A percentile compares a stretch with the other conserved stretches of the same genome.
Conservation (phyloP, 2,888 invertebrate genomes). For the Leptinotarsa tumamoca region DNA sequence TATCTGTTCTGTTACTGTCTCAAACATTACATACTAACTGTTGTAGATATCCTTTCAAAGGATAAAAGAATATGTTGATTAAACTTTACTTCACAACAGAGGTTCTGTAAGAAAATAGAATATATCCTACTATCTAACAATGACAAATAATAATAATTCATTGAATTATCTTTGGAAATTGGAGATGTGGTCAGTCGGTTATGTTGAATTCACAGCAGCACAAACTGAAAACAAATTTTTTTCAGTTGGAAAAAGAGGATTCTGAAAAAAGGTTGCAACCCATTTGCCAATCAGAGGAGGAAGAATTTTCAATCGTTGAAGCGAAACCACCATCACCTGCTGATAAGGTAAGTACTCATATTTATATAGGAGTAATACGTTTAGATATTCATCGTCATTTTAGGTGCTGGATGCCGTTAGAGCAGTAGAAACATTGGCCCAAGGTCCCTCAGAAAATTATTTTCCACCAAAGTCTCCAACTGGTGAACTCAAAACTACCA, state of each 20-base stretch:
- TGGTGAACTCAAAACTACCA: conserved; percentile 81
- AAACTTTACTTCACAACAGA: too few species aligned
- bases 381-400: neutral
- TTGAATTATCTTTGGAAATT: too few species aligned
- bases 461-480: conserved; percentile 81
- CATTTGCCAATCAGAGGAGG: conserved; percentile 62
- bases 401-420: conserved; percentile 84
- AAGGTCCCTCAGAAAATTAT: conserved; percentile 69
- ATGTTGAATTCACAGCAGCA: conserved; percentile 70
- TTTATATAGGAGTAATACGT: too few species aligned
- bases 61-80: too few species aligned
- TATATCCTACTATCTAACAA: too few species aligned
- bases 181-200: neutral
- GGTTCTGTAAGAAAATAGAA: too few species aligned
- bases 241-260: conserved; percentile 82
- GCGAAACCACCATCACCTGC: conserved; percentile 81
- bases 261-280: conserved; percentile 65
- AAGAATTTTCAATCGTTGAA: conserved; percentile 67
- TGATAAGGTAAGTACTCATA: conserved; percentile 75
- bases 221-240: conserved; percentile 78
- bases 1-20: too few species aligned
- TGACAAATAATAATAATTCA: too few species aligned
- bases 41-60: too few species aligned
- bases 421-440: conserved; percentile 79
- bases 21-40: too few species aligned